Conservation (phyloP, 1,140 invertebrate genomes). For the Metaphire vulgaris region DNA sequence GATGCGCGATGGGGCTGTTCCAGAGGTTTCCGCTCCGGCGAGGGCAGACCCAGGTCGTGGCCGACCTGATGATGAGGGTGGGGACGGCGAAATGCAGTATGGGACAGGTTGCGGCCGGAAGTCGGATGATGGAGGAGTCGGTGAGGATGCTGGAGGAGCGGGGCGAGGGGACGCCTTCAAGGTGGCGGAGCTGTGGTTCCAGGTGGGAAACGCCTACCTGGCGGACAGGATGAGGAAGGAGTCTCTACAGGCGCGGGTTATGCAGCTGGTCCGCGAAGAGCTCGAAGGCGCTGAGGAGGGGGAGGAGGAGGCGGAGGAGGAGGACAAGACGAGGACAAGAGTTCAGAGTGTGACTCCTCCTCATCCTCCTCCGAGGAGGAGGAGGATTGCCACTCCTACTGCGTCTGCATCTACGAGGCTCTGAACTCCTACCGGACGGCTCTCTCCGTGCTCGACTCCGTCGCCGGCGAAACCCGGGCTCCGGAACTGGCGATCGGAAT, state of each 20-base stretch:
- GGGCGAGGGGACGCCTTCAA: slow-evolving; percentile 14
- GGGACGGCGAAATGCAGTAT: slow-evolving; percentile 21
- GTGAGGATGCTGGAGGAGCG: slow-evolving; percentile 9
- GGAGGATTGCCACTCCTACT: not conserved
- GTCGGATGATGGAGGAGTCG: slow-evolving; percentile 24
- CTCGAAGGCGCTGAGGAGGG: slow-evolving; percentile 4
- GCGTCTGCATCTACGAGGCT: slow-evolving; percentile 19
- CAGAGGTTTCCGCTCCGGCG: no score
- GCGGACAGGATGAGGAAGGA: slow-evolving; percentile 7
- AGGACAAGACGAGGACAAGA: no score
- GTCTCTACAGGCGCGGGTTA: slow-evolving; percentile 11
- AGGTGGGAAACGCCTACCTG: slow-evolving; percentile 23
- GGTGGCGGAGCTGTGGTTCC: slow-evolving; percentile 15
- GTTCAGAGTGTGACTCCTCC: no score
- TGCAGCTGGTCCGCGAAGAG: slow-evolving; percentile 22
- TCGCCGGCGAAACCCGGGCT: not conserved
- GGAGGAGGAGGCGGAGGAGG: not conserved
- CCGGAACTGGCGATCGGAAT: slow-evolving; percentile 18
- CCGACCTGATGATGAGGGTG: slow-evolving; percentile 17
- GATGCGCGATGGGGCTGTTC: not conserved
- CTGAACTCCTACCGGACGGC: slow-evolving; percentile 22
- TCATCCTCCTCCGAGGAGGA: not conserved
- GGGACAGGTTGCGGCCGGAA: slow-evolving; percentile 24
- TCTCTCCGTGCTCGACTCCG: slow-evolving; percentile 6
- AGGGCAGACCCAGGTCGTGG: slow-evolving; percentile 15